Conservation (phyloP, 2,888 invertebrate species). For the Acanthoscelides obtectus region DNA sequence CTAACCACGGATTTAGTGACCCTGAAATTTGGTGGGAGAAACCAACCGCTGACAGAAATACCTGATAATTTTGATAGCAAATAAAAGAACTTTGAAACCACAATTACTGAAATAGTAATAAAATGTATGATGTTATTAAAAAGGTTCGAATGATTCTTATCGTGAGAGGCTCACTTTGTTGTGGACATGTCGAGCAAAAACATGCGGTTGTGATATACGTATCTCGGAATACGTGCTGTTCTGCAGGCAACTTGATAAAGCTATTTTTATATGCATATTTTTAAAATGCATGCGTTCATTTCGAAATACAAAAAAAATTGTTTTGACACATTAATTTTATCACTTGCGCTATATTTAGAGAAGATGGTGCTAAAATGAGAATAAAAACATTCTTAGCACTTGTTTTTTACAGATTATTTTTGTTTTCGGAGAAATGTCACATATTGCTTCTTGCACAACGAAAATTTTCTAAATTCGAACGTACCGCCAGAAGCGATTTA, state of each 20-base stretch:
- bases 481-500: too few relatives aligned
- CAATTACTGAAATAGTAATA: neutral
- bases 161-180: neutral
- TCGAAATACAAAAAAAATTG: neutral
- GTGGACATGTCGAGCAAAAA: neutral
- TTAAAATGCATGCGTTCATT: too few relatives aligned
- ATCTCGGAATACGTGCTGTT: neutral
- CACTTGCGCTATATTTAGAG: neutral
- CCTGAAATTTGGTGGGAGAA: too few relatives aligned
- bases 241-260: neutral
- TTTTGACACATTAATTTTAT: neutral
- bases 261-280: neutral
- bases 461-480: too few relatives aligned
- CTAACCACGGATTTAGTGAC: too few relatives aligned
- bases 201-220: neutral
- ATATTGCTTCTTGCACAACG: neutral
- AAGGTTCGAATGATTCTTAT: neutral
- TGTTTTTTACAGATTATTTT: neutral
- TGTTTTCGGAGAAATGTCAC: neutral
- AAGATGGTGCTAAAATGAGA: neutral
- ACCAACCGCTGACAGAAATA: neutral
- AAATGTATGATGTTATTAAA: neutral
- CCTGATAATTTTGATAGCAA: neutral
- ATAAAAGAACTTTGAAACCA: neutral
- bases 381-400: neutral